Percentiles rank a stretch among this genome's conserved stretches.
Conservation (phyloP, 1,140 invertebrate species). For the Scaptomyza hsui region DNA sequence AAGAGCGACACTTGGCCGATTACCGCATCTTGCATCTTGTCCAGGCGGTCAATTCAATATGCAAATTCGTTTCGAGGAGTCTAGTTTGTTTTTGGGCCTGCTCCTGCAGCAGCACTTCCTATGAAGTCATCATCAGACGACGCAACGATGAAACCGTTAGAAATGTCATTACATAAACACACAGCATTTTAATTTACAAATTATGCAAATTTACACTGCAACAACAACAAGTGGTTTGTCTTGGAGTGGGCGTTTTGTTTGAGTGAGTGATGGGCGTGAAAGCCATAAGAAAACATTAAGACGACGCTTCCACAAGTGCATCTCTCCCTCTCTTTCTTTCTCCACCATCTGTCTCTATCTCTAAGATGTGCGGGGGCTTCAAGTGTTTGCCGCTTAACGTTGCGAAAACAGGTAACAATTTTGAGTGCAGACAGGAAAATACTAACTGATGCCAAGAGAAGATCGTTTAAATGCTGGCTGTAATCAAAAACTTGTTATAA, state of each 20-base stretch:
- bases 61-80: slow-evolving; percentile 29
- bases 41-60: slow-evolving; percentile 25
- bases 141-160: slow-evolving; percentile 53
- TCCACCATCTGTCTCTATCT: background rate
- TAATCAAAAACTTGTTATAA: background rate
- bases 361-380: slow-evolving; percentile 34
- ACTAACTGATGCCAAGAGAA: background rate
- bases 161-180: slow-evolving; percentile 76
- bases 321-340: background rate
- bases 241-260: slow-evolving; percentile 51
- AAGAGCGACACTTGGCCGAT: slow-evolving; percentile 23
- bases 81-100: slow-evolving; percentile 16
- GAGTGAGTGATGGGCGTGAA: slow-evolving; percentile 59
- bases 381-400: slow-evolving; percentile 32
- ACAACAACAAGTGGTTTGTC: slow-evolving; percentile 15
- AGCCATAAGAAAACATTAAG: slow-evolving; percentile 38
- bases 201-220: slow-evolving; percentile 67
- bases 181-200: slow-evolving; percentile 74
- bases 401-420: slow-evolving; percentile 29
- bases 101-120: slow-evolving; percentile 34
- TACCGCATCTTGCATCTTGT: slow-evolving; percentile 18
- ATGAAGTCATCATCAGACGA: slow-evolving; percentile 72
- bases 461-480: background rate
- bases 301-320: slow-evolving; percentile 21
- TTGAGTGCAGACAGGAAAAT: background rate